A percentile compares a stretch with the other conserved stretches of the same genome.
These are phyloP conservation scores for Tachysurus fulvidraco DNA, from an alignment of 2,113 vertebrate genomes.

Conservation along the genomic window DNA sequence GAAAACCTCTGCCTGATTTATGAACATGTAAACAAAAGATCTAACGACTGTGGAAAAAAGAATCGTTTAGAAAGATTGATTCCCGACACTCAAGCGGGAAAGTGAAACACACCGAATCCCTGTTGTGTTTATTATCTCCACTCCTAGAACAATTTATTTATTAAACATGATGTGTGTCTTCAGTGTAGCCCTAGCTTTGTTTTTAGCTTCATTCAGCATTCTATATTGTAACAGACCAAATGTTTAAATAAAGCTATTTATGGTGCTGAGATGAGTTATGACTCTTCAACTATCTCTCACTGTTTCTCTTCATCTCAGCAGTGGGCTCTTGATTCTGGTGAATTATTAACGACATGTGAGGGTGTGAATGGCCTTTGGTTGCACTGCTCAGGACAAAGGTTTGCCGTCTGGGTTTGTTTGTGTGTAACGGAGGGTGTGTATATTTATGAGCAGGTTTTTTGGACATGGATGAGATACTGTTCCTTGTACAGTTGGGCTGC, in stretches of 20 bases:
- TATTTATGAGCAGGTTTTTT: slow-evolving; percentile 8
- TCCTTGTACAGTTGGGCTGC: background rate
- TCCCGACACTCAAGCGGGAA: background rate
- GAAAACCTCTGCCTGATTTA: background rate
- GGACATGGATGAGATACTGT: slow-evolving; percentile 24
- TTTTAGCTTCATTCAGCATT: background rate
- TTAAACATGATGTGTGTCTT: background rate
- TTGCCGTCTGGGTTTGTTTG: slow-evolving; percentile 25
- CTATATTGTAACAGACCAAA: background rate
- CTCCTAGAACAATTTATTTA: background rate
- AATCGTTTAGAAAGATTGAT: background rate
- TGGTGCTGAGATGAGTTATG: background rate
- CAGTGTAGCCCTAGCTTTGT: background rate
- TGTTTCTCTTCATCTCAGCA: slow-evolving; percentile 37
- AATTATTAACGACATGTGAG: slow-evolving; percentile 80
- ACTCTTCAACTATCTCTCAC: background rate
- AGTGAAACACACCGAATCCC: background rate
- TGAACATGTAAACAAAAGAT: background rate
- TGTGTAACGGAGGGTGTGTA: background rate
- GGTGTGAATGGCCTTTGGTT: slow-evolving; percentile 67
- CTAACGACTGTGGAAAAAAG: background rate
- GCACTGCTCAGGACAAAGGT: slow-evolving; percentile 70
- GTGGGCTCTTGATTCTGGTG: slow-evolving; percentile 61
- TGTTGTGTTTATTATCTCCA: background rate
- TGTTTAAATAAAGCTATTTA: slow-evolving; percentile 8